Base-by-base conservation (phyloP, 2,113 vertebrate genomes). In the Hippocampus barbouri region DNA sequence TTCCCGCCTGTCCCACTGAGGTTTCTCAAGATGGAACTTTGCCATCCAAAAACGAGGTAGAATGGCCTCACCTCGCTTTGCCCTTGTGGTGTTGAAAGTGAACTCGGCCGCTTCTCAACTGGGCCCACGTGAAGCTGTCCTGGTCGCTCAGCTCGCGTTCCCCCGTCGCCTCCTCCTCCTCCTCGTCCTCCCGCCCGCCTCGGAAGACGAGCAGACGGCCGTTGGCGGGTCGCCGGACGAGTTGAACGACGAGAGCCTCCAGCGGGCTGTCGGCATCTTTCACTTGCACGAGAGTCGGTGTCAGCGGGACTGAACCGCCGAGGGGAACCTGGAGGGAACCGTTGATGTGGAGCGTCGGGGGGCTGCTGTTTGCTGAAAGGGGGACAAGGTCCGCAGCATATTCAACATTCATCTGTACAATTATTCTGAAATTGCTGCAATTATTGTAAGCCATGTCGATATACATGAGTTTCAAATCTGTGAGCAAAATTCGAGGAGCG, bases 321-420 rank as follows among this genome's bases (percentile, higher is more conserved):
- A 97, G 90, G 0, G 90, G 92, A 7, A 98, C 93, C 54, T 82
- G 77, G 47, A 99, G 87, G 9, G 94, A 92, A 0, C 93, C 85
- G 63, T 90, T 93, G 68, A 85, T 79, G 0, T 66, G 88, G 66
- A 96, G 91, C 62, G 76, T 75, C 0, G 70, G 90, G 1, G 88
- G 70, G 8, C 67, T 86, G 38, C 25, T 68, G 84, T 92, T 91
- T 27, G 66, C 97, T 98, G 69, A 14, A 38, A 4, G 10, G 40
- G 14, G 21, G 9, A 16, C 8, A 34, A 54, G 21, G 27, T 25
- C 6, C 12, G 27, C 12, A 5, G 1, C n/a, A 60, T 34, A 34
- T 18, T 14, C 27, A 8, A 8, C 27, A 27, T 57, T 57, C 5
- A 25, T 45, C 3, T 45, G 0, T 7, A 5, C 47, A 51, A 51